Evolutionary conservation across 2,113 vertebrate species (phyloP).

Genomic region (Xyliphius kryptos): DNA sequence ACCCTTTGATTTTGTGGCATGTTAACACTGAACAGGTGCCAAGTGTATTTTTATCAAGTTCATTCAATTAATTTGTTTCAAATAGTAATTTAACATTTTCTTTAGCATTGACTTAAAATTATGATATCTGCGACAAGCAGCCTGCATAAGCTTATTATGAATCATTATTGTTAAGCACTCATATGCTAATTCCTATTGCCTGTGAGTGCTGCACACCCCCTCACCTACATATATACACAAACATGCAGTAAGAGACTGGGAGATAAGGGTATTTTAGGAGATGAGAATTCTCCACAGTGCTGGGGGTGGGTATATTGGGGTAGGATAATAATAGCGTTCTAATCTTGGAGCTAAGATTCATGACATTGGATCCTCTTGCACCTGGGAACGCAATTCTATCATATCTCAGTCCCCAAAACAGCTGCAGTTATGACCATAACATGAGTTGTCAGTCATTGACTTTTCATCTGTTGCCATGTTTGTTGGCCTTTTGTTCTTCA

Average conservation of each 20-base stretch:
- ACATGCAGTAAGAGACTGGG: slow-evolving; percentile 15
- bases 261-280: slow-evolving; percentile 43
- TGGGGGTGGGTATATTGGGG: slow-evolving; percentile 16
- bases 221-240: not conserved
- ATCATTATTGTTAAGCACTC: slow-evolving; percentile 31
- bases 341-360: slow-evolving; percentile 30
- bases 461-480: no score
- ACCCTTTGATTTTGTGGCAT: not conserved
- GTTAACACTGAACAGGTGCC: not conserved
- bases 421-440: no score
- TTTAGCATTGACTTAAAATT: no score
- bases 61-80: no score
- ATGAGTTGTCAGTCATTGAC: no score
- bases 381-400: slow-evolving; percentile 12
- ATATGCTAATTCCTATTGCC: slow-evolving; percentile 10
- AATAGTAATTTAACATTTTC: no score
- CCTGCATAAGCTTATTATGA: slow-evolving; percentile 12
- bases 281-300: slow-evolving; percentile 27
- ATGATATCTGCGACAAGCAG: slow-evolving; percentile 1
- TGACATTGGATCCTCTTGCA: slow-evolving; percentile 27
- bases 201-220: slow-evolving; percentile 8
- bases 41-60: not conserved
- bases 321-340: slow-evolving; percentile 41
- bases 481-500: no score
- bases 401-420: not conserved